Evolutionary conservation across 2,113 vertebrate species (phyloP).

Genomic region (Nothobranchius kuhntae): DNA sequence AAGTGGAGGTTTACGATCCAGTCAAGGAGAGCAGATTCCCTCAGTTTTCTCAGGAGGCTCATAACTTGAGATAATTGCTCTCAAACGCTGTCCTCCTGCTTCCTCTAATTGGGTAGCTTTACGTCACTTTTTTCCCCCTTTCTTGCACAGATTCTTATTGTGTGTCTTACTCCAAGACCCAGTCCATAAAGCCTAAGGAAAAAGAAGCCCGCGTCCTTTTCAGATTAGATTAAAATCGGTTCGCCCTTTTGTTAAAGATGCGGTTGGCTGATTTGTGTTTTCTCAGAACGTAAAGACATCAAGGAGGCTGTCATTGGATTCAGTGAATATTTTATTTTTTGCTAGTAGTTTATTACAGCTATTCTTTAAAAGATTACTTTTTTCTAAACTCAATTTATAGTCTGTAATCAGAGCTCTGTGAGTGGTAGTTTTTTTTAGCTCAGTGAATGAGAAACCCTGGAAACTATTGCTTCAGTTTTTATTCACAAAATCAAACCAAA

Average conservation of each 20-base stretch:
- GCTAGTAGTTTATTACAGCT: too few relatives aligned
- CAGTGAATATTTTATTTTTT: neutral
- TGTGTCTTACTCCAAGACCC: slow-evolving; percentile 39
- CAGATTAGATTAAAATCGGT: slow-evolving; percentile 37
- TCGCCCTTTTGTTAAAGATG: slow-evolving; percentile 29
- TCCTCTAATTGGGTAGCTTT: slow-evolving; percentile 66
- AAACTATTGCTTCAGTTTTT: too few relatives aligned
- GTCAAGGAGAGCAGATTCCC: slow-evolving; percentile 50
- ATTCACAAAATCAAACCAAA: too few relatives aligned
- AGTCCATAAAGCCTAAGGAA: slow-evolving; percentile 33
- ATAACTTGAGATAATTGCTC: slow-evolving; percentile 73
- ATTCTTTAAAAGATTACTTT: too few relatives aligned
- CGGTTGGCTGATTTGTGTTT: slow-evolving; percentile 22
- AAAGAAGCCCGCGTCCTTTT: slow-evolving; percentile 23
- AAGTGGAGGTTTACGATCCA: slow-evolving; percentile 58
- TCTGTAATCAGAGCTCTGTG: too few relatives aligned
- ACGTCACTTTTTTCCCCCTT: slow-evolving; percentile 28
- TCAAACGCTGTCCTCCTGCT: slow-evolving; percentile 62
- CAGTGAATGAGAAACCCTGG: too few relatives aligned
- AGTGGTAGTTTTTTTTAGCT: too few relatives aligned
- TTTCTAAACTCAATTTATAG: too few relatives aligned
- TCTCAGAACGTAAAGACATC: neutral
- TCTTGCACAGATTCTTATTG: slow-evolving; percentile 47
- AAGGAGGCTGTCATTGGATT: neutral
- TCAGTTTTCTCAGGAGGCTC: slow-evolving; percentile 59